Conservation (phyloP, 2,888 invertebrate species). For the Tuberolachnus salignus region DNA sequence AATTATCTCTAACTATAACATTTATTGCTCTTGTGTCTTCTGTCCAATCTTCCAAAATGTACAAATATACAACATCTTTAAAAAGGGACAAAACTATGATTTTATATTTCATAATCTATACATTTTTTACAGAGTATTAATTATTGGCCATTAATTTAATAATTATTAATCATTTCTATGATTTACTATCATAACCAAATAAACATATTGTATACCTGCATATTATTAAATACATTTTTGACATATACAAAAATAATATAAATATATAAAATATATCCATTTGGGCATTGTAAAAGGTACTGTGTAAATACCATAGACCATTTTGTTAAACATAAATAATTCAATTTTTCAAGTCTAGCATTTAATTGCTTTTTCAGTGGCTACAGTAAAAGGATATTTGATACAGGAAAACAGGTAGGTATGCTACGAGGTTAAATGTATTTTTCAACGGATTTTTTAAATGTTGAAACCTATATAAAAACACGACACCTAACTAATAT, state of each 20-base stretch:
- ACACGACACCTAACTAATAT: too few relatives aligned
- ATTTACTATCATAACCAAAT: constrained; percentile 30
- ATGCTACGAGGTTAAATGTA: too few relatives aligned
- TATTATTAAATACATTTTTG: constrained; percentile 15
- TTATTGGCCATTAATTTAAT: too few relatives aligned
- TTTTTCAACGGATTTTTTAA: too few relatives aligned
- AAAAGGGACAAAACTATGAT: not conserved
- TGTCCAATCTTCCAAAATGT: constrained; percentile 5
- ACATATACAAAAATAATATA: constrained; percentile 6
- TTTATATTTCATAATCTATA: not conserved
- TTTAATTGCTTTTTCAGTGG: too few relatives aligned
- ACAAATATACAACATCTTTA: not conserved
- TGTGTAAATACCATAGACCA: too few relatives aligned
- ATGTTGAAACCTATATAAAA: too few relatives aligned
- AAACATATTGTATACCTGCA: constrained; percentile 39
- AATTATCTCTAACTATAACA: not conserved
- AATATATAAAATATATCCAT: constrained; percentile 28
- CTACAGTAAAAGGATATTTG: too few relatives aligned
- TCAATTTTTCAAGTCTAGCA: too few relatives aligned
- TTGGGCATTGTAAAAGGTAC: constrained; percentile 14
- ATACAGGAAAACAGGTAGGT: too few relatives aligned
- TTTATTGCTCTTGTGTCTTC: not conserved
- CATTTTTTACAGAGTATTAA: too few relatives aligned
- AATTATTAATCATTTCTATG: not conserved
- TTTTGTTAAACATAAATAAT: too few relatives aligned